Evolutionary conservation across 1,140 invertebrate species (phyloP), one percentile per base, ranked within the genome.

Genomic region (Brachionus paranguensis): DNA sequence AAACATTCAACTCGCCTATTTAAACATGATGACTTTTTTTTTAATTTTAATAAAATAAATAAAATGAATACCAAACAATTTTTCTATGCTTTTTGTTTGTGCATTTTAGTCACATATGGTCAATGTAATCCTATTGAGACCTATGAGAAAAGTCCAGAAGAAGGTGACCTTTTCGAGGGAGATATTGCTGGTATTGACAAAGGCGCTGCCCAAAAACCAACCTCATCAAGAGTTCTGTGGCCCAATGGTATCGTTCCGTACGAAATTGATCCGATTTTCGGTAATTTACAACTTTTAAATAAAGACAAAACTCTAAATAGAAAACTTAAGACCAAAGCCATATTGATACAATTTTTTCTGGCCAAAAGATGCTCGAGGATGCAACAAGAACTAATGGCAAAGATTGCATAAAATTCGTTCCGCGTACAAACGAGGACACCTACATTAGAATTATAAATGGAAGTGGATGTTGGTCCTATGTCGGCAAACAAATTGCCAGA

Each of bases 101-200:
- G 53, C 20, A 20, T 60, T 70, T 37, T 70, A 11, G 20, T 41
- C n/a, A 7, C 1, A 5, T 33, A n/a, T 12, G n/a, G 29, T 33
- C 37, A 70, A 37, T 70, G 65, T 37, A 41, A 12, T 41, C 65
- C 65, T n/a, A n/a, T 70, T 0, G n/a, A 60, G 10, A 60, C 53
- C 7, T 70, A 33, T 29, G 72, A 76, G 24, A 50, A 47, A 53
- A 81, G 41, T 37, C 78, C 78, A 12, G 78, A 81, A 81, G 78
- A 81, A 64, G 78, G 78, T 14, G 64, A 84, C 24, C 53, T 84
- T 20, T 84, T 84, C 64, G 81, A 84, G 65, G 81, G 81, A 70
- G 81, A 84, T 27, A 84, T 84, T 50, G 53, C 53, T 70, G 60
- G 60, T 17, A 45, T 70, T 45, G 29, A 47, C 8, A 84, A 84